Evolutionary conservation across 37 sponge, comb jelly and placozoan genomes (phyloP).

Genomic region (Ianthella basta): DNA sequence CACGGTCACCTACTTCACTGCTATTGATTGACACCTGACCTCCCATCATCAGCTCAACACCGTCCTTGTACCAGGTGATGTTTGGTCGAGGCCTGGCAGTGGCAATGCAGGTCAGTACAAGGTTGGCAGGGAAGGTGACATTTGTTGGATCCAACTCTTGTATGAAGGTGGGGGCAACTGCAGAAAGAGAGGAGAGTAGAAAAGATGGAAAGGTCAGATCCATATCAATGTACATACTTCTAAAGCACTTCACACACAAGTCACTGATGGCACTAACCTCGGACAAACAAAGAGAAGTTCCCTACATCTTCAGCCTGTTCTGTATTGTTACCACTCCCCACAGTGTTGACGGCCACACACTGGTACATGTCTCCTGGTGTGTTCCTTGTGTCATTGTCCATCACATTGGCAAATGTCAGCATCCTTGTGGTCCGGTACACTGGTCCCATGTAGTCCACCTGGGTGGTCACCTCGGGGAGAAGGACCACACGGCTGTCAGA

Average conservation of each 20-base stretch:
- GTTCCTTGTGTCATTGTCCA: no score
- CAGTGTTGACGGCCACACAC: slow-evolving; percentile 46
- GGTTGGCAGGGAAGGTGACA: neutral
- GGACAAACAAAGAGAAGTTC: slow-evolving; percentile 45
- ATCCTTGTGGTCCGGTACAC: no score
- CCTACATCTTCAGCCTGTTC: neutral
- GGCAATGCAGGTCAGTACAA: slow-evolving; percentile 43
- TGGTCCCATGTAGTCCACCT: no score
- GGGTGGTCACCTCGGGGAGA: no score
- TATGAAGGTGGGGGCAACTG: slow-evolving; percentile 47
- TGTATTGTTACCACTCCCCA: slow-evolving; percentile 3
- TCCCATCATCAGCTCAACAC: neutral
- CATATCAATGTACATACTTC: neutral
- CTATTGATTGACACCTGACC: neutral
- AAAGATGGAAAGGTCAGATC: neutral
- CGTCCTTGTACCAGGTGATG: slow-evolving; percentile 66
- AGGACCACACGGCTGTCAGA: no score
- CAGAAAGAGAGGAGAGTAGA: neutral
- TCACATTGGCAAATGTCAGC: no score
- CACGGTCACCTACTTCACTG: neutral
- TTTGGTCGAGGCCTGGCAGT: slow-evolving; percentile 56
- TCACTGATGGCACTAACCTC: slow-evolving; percentile 34
- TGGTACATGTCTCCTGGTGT: neutral
- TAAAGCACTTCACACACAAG: neutral
- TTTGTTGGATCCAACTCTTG: neutral